These are phyloP conservation scores for Mycalesis mineus DNA, from an alignment of 2,888 invertebrate genomes.

Conservation along the genomic window DNA sequence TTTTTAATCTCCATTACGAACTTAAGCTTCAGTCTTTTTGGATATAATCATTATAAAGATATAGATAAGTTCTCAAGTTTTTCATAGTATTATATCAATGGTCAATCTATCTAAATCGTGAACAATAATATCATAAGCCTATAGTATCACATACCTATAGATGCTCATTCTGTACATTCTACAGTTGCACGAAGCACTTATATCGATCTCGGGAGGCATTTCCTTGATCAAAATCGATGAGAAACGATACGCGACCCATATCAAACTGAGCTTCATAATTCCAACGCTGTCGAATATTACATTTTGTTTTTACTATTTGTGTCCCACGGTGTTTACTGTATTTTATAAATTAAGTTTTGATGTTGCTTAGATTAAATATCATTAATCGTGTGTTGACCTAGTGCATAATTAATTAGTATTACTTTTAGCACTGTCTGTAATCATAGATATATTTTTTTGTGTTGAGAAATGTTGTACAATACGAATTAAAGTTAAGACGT, in stretches of 20 bases:
- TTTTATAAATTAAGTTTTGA: too few species aligned
- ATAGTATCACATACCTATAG: constrained; percentile 34
- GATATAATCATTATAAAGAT: too few species aligned
- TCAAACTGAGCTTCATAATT: constrained; percentile 50
- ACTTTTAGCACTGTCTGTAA: too few species aligned
- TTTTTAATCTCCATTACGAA: too few species aligned
- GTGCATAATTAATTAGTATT: too few species aligned
- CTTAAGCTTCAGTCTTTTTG: too few species aligned
- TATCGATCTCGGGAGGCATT: constrained; percentile 34
- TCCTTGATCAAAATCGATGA: constrained; percentile 51
- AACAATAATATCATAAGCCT: constrained; percentile 68
- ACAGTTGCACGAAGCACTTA: constrained; percentile 56
- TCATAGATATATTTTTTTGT: too few species aligned
- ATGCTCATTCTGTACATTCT: constrained; percentile 26
- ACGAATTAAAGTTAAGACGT: too few species aligned
- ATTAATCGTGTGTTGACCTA: too few species aligned
- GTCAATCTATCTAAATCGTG: constrained; percentile 66
- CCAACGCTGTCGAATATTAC: constrained; percentile 26
- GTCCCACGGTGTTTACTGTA: background rate
- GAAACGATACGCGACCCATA: constrained; percentile 46
- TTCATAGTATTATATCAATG: background rate
- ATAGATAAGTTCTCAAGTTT: too few species aligned
- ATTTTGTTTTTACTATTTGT: constrained; percentile 35
- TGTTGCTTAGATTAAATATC: too few species aligned
- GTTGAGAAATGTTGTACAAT: too few species aligned